These are phyloP conservation scores for Drosophila sordidapex DNA, from an alignment of 2,888 invertebrate genomes.

Conservation along the genomic window DNA sequence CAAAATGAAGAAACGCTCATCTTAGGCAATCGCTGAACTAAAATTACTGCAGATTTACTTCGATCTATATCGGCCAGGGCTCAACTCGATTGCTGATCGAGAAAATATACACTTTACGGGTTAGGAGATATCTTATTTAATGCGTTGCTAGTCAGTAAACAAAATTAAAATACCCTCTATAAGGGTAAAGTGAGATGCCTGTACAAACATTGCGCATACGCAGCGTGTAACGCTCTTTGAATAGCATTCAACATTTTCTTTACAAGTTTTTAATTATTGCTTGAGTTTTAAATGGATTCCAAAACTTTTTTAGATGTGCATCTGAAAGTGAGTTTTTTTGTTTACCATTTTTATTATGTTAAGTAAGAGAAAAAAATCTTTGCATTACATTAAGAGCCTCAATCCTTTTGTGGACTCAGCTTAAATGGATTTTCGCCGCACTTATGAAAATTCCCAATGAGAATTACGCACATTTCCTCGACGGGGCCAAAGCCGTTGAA, in stretches of 20 bases:
- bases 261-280: background rate
- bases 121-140: background rate
- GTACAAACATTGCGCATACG: slow-evolving; percentile 2
- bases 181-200: background rate
- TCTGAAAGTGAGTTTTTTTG: background rate
- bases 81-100: background rate
- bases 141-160: background rate
- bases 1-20: background rate
- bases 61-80: background rate
- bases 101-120: accelerated
- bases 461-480: slow-evolving; percentile 18
- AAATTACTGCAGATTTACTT: background rate
- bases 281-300: background rate
- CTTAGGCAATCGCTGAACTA: background rate
- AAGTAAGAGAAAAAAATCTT: background rate
- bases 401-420: background rate
- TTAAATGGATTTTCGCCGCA: slow-evolving; percentile 5
- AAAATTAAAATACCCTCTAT: background rate
- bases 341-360: background rate
- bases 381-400: background rate
- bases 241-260: background rate
- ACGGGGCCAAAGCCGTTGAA: slow-evolving; percentile 10
- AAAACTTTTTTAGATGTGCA: background rate
- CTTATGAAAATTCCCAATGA: slow-evolving; percentile 8
- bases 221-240: slow-evolving; percentile 1